These are phyloP conservation scores for Bellardia pandia DNA, from an alignment of 2,888 invertebrate genomes.

Conservation along the genomic window DNA sequence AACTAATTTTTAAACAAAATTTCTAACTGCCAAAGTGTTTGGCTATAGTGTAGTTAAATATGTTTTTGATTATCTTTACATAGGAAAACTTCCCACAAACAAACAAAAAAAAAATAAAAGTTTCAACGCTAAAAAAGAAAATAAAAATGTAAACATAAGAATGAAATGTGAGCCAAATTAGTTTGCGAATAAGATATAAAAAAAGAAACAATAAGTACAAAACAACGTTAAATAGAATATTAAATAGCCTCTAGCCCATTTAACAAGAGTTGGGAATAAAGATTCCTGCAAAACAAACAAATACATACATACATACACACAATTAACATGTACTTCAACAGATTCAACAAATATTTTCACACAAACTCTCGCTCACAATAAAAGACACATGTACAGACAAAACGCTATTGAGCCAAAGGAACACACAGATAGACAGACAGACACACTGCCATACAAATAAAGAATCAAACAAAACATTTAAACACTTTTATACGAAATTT, in stretches of 20 bases:
- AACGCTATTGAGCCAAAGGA: neutral
- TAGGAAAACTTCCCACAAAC: constrained; percentile 11
- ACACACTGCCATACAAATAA: neutral
- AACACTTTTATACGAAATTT: constrained; percentile 44
- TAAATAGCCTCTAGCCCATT: constrained; percentile 66
- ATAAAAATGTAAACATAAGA: constrained; percentile 52
- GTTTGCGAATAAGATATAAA: constrained; percentile 54
- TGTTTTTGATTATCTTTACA: neutral
- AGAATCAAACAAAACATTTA: constrained; percentile 43
- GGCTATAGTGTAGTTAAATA: no score
- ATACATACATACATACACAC: constrained; percentile 26
- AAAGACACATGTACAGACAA: neutral
- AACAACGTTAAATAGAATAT: constrained; percentile 68
- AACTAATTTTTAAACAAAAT: no score
- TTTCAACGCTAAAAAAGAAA: constrained; percentile 8
- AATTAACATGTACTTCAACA: constrained; percentile 37
- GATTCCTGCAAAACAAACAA: constrained; percentile 36
- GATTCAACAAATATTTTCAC: constrained; percentile 57
- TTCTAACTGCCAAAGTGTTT: no score
- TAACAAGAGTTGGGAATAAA: constrained; percentile 47
- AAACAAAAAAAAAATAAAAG: neutral
- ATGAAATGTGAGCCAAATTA: constrained; percentile 70
- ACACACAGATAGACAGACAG: constrained; percentile 33
- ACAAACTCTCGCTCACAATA: constrained; percentile 18
- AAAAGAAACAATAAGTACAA: constrained; percentile 10